A percentile compares a stretch with the other conserved stretches of the same genome.
Conservation (phyloP, 2,888 invertebrate species). For the Tetanocera ferruginea region DNA sequence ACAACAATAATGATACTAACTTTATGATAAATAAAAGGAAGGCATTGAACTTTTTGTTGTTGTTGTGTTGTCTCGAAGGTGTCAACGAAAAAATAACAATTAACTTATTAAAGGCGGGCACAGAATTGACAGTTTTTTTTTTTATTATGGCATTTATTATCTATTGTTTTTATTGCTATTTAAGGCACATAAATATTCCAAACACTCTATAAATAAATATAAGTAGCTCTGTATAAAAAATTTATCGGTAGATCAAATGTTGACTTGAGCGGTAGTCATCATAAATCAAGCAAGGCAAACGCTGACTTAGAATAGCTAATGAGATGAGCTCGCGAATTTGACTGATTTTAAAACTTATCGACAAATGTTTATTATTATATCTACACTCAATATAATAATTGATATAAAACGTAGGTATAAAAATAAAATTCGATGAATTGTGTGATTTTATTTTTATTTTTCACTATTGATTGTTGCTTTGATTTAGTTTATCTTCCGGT, state of each 20-base stretch:
- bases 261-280: not conserved
- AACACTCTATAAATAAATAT: not conserved
- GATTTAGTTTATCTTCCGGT: slow-evolving; percentile 55
- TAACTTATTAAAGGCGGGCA: not conserved
- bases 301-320: not conserved
- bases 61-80: not conserved
- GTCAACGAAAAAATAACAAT: not conserved
- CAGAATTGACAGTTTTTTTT: not conserved
- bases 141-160: not conserved
- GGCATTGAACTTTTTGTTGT: slow-evolving; percentile 17
- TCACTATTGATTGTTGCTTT: slow-evolving; percentile 29
- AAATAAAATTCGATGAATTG: not conserved
- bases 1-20: not conserved
- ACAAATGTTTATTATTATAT: not conserved
- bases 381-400: not conserved
- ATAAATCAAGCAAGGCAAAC: not conserved
- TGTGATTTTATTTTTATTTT: too few relatives aligned
- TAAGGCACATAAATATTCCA: not conserved
- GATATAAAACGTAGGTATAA: not conserved
- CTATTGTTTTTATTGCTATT: not conserved
- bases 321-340: not conserved
- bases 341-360: not conserved
- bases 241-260: not conserved
- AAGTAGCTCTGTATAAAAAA: not conserved
- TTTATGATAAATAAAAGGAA: not conserved